These are phyloP conservation scores for Falco cherrug DNA, from an alignment of 2,797 vertebrate species.

Conservation along the genomic window DNA sequence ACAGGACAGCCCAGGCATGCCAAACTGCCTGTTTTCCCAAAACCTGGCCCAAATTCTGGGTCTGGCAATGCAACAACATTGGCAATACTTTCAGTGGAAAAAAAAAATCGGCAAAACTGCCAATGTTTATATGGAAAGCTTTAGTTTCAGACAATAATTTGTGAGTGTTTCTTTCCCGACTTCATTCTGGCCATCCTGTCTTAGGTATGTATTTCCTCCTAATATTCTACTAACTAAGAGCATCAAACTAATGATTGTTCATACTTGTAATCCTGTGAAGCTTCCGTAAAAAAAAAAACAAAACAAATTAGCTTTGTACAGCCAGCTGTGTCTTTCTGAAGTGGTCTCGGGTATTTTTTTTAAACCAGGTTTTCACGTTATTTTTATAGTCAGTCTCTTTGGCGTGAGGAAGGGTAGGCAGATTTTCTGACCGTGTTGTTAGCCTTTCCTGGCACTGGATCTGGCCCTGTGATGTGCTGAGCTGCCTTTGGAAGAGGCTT, in stretches of 20 bases:
- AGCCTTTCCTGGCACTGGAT: not conserved
- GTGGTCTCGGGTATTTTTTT: not conserved
- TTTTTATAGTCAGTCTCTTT: not conserved
- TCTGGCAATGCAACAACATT: not conserved
- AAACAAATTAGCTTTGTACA: not conserved
- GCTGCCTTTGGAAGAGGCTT: not conserved
- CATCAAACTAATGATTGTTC: not conserved
- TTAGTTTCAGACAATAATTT: not conserved
- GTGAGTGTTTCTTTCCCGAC: not conserved
- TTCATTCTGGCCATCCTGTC: not conserved
- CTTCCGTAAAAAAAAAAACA: not conserved
- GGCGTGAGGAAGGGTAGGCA: not conserved
- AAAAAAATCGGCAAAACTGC: not conserved
- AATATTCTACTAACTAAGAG: not conserved
- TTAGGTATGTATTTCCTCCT: not conserved
- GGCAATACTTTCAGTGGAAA: not conserved
- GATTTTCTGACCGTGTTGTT: not conserved
- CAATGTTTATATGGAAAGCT: not conserved
- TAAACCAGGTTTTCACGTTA: rapidly evolving
- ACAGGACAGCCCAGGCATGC: not conserved
- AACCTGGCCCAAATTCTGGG: not conserved
- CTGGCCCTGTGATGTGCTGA: rapidly evolving
- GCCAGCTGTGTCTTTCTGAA: not conserved
- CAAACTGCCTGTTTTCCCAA: not conserved
- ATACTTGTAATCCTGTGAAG: not conserved